Base-by-base conservation (phyloP, 2,888 invertebrate genomes). In the Arrhopalites spinosus region DNA sequence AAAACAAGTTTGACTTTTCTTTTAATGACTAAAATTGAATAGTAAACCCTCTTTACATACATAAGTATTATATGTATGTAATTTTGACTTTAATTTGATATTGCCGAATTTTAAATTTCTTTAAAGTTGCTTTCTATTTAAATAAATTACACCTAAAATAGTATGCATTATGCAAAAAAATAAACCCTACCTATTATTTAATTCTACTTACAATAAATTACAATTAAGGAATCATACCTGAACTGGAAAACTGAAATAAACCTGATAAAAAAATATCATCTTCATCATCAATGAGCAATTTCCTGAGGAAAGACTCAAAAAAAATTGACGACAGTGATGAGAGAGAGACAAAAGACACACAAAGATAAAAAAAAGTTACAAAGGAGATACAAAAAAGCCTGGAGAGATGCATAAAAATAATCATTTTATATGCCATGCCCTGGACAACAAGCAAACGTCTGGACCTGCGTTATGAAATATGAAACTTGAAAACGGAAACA, bases 141-240 rank as follows among this genome's bases (percentile, higher is more conserved):
- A n/a, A n/a, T n/a, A n/a, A n/a, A n/a, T n/a, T 36, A 36, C 36
- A 36, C 36, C 36, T 36, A 36, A n/a, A n/a, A 36, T 36, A 36
- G 11, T 36, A 36, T 36, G 3, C 5, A 3, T 36, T 11, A 3
- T 36, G 11, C 36, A 36, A 3, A 36, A 3, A 36, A 7, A 36
- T 11, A 36, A 3, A 36, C 36, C 11, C 11, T 36, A 11, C 11
- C 36, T 36, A 50, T 50, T 50, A 11, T 45, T 7, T 45, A 45
- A 45, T 3, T 17, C n/a, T n/a, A 20, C 20, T n/a, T 50, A 50
- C 50, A n/a, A 50, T 11, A 50, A 8, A 50, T 25, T 69, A 69
- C 50, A 69, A 73, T 20, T n/a, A 29, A 64, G n/a, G n/a, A n/a
- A 73, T 63, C 73, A 64, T 64, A 73, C 64, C 50, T 69, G 53